A percentile compares a stretch with the other conserved stretches of the same genome.
These are phyloP conservation scores for Apeira syringaria DNA, from an alignment of 2,888 invertebrate species.

Conservation along the genomic window DNA sequence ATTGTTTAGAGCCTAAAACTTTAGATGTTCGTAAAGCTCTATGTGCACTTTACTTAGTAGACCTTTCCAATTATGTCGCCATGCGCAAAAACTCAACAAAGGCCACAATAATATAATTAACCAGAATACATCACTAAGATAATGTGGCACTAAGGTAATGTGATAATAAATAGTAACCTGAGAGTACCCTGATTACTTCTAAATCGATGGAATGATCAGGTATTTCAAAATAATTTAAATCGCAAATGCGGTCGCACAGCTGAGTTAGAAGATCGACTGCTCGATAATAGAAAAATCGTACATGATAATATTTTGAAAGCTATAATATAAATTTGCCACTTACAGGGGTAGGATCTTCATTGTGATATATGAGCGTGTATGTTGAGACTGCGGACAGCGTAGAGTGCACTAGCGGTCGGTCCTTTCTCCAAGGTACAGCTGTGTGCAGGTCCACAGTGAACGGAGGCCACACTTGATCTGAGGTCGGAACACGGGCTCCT, in stretches of 20 bases:
- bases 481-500: slow-evolving; percentile 49
- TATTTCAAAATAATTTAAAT: slow-evolving; percentile 28
- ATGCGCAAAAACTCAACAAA: slow-evolving; percentile 27
- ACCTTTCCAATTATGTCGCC: slow-evolving; percentile 39
- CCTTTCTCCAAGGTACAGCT: slow-evolving; percentile 64
- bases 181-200: too few species aligned
- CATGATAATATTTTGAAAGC: not conserved
- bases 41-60: not conserved
- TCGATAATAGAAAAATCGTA: too few species aligned
- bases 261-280: slow-evolving; percentile 16
- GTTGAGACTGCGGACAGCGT: slow-evolving; percentile 47
- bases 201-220: not conserved
- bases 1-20: too few species aligned
- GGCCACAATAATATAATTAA: not conserved
- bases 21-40: too few species aligned
- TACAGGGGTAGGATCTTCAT: slow-evolving; percentile 72
- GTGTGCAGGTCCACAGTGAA: slow-evolving; percentile 67
- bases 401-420: slow-evolving; percentile 51
- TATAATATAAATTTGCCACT: slow-evolving; percentile 40
- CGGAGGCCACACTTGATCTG: slow-evolving; percentile 75
- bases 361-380: slow-evolving; percentile 34
- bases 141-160: too few species aligned
- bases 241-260: slow-evolving; percentile 74
- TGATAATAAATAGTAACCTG: too few species aligned
- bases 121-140: too few species aligned